A percentile compares a stretch with the other conserved stretches of the same genome.
These are phyloP conservation scores for Labia minor DNA, from an alignment of 2,888 invertebrate genomes.

Conservation along the genomic window DNA sequence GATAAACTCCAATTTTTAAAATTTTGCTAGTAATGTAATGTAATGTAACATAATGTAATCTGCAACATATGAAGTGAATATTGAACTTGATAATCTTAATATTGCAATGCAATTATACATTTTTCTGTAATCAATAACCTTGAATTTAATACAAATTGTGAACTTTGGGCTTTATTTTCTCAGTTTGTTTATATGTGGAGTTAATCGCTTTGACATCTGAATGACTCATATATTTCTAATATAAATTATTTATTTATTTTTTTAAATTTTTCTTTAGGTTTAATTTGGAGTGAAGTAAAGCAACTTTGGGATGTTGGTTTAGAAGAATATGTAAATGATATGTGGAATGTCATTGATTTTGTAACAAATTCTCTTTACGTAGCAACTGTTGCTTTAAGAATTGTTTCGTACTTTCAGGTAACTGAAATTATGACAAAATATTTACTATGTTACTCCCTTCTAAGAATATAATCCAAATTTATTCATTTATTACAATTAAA, in stretches of 20 bases:
- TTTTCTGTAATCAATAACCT: too few relatives aligned
- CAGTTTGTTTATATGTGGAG: too few relatives aligned
- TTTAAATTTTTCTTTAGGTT: conserved; percentile 56
- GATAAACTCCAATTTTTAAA: too few relatives aligned
- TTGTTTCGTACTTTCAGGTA: conserved; percentile 92
- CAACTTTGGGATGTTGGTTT: conserved; percentile 97
- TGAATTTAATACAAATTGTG: too few relatives aligned
- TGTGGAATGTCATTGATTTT: conserved; percentile 99
- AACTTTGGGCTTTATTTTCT: too few relatives aligned
- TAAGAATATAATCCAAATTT: neutral
- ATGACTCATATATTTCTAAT: neutral
- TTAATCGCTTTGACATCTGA: too few relatives aligned
- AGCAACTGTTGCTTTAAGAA: conserved; percentile 86
- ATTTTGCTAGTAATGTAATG: too few relatives aligned
- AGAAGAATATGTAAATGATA: conserved; percentile 92
- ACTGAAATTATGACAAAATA: conserved; percentile 26
- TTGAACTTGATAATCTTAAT: too few relatives aligned
- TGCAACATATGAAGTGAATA: too few relatives aligned
- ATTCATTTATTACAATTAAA: neutral
- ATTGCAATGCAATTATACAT: conserved; percentile 8
- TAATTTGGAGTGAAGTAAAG: conserved; percentile 98
- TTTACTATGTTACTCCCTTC: neutral
- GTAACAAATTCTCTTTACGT: conserved; percentile 97
- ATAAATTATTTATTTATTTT: neutral
- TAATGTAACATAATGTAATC: too few relatives aligned